Evolutionary conservation across 2,888 invertebrate genomes (phyloP), one percentile per base, ranked within the genome.

Genomic region (Pristionchus japonicus): DNA sequence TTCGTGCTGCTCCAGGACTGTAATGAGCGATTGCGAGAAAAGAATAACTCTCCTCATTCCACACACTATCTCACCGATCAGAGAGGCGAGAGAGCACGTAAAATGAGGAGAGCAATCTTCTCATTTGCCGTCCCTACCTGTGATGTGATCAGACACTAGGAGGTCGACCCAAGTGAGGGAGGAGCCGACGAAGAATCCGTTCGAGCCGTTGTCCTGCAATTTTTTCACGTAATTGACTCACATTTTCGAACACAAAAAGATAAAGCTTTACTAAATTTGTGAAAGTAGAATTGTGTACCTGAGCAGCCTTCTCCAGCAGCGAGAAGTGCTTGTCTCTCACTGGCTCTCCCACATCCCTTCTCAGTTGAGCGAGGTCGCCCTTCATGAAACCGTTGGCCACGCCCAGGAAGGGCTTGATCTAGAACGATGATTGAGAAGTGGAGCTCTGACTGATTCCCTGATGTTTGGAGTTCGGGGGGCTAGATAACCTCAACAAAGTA

Each of bases 311-410:
- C 61, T 84, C 84, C 27, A 84, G 61, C n/a, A 84, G 31, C 3
- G 37, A 17, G 37, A 61, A 57, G 84, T 61, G 61, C 61, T 84
- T 84, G 61, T 84, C 84, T 23, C 84, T 34, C 57, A 61, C 61
- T 31, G 84, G 84, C 61, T 84, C 84, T 27, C 84, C 84, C 6
- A 84, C 61, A 3, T 52, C 61, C 61, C 61, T 84, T 37, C 27
- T 27, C 57, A 84, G 40, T n/a, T 83, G 23, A 23, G 34, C 84
- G 61, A 88, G 90, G 47, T 86, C 70, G 70, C 91, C 91, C 70
- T 90, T 87, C 2, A 82, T 88, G 74, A 90, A 89, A n/a, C 92
- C 92, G 86, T 88, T 89, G 43, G 88, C 80, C n/a, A 90, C 90
- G 1, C 83, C 74, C 57, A 90, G 87, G 87, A 89, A 91, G 27